phyloP scores from a whole-genome alignment of 2,888 invertebrate species.

The Eurois occulta region DNA sequence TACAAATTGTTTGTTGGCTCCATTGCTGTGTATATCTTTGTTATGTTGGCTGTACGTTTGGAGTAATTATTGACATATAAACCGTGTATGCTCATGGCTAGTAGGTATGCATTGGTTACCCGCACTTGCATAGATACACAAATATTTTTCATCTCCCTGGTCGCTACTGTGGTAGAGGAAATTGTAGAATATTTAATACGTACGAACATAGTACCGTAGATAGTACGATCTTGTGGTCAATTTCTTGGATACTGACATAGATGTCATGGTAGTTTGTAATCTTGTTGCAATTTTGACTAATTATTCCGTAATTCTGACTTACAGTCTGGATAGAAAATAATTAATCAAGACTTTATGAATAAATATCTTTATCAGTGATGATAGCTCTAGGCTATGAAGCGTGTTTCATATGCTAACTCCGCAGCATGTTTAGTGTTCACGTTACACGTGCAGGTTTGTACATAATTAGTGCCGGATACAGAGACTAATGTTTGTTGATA shows the following conservation, averaged over 20 bases:
- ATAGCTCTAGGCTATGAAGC: background rate
- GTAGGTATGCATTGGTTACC: background rate
- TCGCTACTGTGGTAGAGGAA: background rate
- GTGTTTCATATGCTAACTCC: background rate
- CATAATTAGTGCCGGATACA: background rate
- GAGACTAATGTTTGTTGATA: background rate
- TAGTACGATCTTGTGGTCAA: background rate
- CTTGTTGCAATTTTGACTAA: background rate
- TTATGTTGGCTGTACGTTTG: conserved; percentile 16
- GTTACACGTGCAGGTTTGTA: background rate
- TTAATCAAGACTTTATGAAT: background rate
- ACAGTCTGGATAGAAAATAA: background rate
- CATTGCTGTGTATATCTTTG: conserved; percentile 24
- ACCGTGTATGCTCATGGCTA: background rate
- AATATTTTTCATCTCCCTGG: background rate
- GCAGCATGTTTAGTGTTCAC: background rate
- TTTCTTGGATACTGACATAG: background rate
- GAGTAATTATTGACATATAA: conserved; percentile 11
- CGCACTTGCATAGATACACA: background rate
- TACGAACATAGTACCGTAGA: background rate
- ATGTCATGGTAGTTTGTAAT: background rate
- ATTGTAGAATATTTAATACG: background rate
- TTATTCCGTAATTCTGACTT: background rate
- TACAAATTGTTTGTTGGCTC: conserved; percentile 20
- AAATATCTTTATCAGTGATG: background rate